Base-by-base conservation (phyloP, 1,140 invertebrate genomes). In the Trigoniulus corallinus region DNA sequence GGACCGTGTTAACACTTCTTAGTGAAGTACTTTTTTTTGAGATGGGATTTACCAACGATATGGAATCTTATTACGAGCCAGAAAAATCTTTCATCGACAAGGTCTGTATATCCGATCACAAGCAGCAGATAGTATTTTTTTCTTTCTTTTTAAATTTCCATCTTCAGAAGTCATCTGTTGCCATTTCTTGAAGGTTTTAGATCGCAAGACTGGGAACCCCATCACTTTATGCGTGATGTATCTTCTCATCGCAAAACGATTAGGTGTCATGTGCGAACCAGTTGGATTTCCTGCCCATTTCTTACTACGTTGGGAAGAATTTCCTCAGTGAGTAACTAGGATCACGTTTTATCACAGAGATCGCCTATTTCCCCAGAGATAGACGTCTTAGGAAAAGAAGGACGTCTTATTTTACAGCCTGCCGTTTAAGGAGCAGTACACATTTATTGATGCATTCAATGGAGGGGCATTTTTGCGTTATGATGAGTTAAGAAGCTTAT, bases 231-330 rank as follows among this genome's bases (percentile, higher is more conserved):
- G 72, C 46, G 72, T 81, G 48, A 65, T 84, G 50, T 84, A 78
- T 63, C 71, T 77, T 57, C 74, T 74, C 43, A 64, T 83, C 29
- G 76, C 77, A n/a, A 64, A 73, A 51, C 62, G 76, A 57, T 69
- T 82, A 27, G 81, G 81, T 37, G 66, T 84, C 2, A 59, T 68
- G 10, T 79, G 77, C 59, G 74, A 82, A 44, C 71, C 78, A 39
- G 72, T 82, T 37, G 77, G 68, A 59, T 79, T 80, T 54, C 78
- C 80, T 3, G 65, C 69, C 18, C 77, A 81, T 58, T 79, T 79
- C 55, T 57, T 81, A 20, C 62, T 81, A 27, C 64, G 72, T 24
- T 80, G 76, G 74, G 71, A 68, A 53, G 71, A 77, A 62, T 66
- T 66, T 60, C 73, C 64, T 10, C 23, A 56, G 64, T 65, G 52